phyloP scores from a whole-genome alignment of 2,888 invertebrate species.

The Agrilus mali region DNA sequence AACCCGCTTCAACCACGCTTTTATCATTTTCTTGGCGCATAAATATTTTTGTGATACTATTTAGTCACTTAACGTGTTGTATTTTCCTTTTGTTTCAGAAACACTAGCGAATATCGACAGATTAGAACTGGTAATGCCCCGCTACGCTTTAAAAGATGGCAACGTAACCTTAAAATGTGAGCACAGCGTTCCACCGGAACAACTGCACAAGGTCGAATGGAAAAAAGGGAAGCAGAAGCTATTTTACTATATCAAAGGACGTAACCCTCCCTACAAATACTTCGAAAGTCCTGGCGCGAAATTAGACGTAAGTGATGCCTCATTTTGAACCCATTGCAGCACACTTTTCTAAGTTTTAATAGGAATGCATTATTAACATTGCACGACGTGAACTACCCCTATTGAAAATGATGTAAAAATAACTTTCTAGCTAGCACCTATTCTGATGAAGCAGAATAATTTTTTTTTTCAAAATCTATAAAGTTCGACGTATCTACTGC shows the following conservation, averaged over 20 bases:
- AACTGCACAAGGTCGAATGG: conserved; percentile 70
- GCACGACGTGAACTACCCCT: too few relatives aligned
- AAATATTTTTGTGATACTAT: too few relatives aligned
- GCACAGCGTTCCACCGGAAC: conserved; percentile 60
- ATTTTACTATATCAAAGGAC: conserved; percentile 67
- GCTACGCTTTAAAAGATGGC: conserved; percentile 60
- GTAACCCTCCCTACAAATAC: conserved; percentile 60
- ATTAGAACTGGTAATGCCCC: conserved; percentile 33
- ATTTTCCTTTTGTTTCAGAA: conserved; percentile 21
- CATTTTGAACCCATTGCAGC: not conserved
- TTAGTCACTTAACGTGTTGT: too few relatives aligned
- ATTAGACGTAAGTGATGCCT: conserved; percentile 53
- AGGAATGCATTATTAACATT: too few relatives aligned
- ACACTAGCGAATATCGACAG: conserved; percentile 27
- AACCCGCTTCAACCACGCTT: too few relatives aligned
- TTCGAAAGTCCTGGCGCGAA: conserved; percentile 58
- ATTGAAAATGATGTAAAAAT: too few relatives aligned
- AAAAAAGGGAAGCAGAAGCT: conserved; percentile 58
- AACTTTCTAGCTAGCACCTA: too few relatives aligned
- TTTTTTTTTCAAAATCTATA: too few relatives aligned
- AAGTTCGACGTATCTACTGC: too few relatives aligned
- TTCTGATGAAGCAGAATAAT: too few relatives aligned
- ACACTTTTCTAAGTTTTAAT: not conserved
- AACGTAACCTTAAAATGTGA: conserved; percentile 60
- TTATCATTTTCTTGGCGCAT: too few relatives aligned